Evolutionary conservation across 92 coral and sea anemone genomes (phyloP).

Genomic region (Pocillopora grandis): DNA sequence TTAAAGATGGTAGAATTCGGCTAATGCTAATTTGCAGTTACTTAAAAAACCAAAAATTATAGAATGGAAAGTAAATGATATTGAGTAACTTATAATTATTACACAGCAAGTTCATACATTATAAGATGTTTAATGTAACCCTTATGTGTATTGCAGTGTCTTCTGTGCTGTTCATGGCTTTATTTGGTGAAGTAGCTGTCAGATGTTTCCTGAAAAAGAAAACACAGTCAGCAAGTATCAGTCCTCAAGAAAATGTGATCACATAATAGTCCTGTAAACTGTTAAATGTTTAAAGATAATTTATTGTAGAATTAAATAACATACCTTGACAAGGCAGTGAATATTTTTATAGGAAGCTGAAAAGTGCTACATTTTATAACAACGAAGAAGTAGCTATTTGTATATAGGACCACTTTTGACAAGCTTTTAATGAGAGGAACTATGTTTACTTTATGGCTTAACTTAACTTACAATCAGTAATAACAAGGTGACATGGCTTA

Average conservation of each 20-base stretch:
- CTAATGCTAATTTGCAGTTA: too few species aligned
- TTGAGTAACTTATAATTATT: neutral
- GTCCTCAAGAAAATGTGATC: conserved; percentile 61
- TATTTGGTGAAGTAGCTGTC: conserved; percentile 66
- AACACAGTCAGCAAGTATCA: conserved; percentile 21
- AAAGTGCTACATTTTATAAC: too few species aligned
- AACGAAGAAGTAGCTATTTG: too few species aligned
- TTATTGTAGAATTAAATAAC: neutral
- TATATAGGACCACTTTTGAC: too few species aligned
- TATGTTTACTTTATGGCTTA: too few species aligned
- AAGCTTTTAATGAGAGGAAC: too few species aligned
- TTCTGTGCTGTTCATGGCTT: conserved; percentile 71
- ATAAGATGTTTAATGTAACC: neutral
- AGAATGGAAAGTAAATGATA: neutral
- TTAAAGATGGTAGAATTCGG: too few species aligned
- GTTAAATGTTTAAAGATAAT: neutral
- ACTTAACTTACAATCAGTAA: too few species aligned
- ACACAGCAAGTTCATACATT: neutral
- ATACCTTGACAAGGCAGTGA: too few species aligned
- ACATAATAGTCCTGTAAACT: conserved; percentile 33
- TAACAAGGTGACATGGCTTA: too few species aligned
- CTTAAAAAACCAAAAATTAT: too few species aligned
- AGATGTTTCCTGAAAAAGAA: conserved; percentile 52
- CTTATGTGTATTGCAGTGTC: conserved; percentile 41
- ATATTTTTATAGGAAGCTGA: too few species aligned